Evolutionary conservation across 1,140 invertebrate genomes (phyloP).

Genomic region (Orius insidiosus): DNA sequence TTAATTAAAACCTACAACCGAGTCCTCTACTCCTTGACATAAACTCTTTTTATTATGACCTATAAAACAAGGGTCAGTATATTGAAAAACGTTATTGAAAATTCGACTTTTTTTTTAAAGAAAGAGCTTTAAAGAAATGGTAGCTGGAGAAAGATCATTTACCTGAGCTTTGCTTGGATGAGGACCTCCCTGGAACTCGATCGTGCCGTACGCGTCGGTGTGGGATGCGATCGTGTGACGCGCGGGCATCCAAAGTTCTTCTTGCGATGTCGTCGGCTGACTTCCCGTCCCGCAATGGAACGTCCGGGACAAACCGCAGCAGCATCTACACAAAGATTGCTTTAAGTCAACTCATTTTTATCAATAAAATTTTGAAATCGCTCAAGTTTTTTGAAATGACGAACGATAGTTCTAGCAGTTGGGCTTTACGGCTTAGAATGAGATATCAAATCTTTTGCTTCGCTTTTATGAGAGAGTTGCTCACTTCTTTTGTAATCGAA

Average conservation of each 20-base stretch:
- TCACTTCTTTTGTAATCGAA: too few species aligned
- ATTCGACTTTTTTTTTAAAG: not conserved
- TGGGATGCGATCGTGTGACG: slow-evolving; percentile 64
- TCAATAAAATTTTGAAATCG: too few species aligned
- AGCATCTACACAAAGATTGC: slow-evolving; percentile 60
- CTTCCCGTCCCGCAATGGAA: slow-evolving; percentile 30
- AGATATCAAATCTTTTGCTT: too few species aligned
- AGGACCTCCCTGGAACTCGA: slow-evolving; percentile 91
- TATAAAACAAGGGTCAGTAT: too few species aligned
- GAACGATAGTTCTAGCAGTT: too few species aligned
- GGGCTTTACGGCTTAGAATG: too few species aligned
- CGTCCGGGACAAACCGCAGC: slow-evolving; percentile 49
- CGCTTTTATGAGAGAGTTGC: too few species aligned
- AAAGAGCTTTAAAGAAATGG: not conserved
- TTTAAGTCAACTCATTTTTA: too few species aligned
- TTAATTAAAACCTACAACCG: too few species aligned
- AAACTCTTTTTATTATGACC: too few species aligned
- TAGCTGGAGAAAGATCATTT: slow-evolving; percentile 16
- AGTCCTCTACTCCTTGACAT: too few species aligned
- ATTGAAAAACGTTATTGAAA: not conserved
- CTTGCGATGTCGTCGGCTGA: slow-evolving; percentile 29
- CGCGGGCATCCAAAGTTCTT: slow-evolving; percentile 56
- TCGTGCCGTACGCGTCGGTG: slow-evolving; percentile 91
- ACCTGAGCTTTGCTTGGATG: slow-evolving; percentile 94
- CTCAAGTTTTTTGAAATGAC: too few species aligned